Percentiles rank a stretch among this genome's conserved stretches.
phyloP scores from a whole-genome alignment of 1,140 invertebrate species.

The Oreohelix idahoensis region DNA sequence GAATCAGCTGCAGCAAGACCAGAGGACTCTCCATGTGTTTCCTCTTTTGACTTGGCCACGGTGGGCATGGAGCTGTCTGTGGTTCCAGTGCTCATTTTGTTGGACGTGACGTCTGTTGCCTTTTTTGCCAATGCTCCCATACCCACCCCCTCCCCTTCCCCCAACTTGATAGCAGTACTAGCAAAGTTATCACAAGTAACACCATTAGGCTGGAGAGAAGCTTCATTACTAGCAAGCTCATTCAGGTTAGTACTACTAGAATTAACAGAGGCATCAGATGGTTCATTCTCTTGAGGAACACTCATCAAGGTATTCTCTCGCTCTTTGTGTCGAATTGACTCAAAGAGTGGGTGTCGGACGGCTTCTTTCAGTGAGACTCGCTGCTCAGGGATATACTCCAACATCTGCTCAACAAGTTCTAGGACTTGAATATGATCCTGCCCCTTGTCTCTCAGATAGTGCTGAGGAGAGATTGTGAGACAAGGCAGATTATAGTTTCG shows the following conservation, averaged over 20 bases:
- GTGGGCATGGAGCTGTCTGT: background rate
- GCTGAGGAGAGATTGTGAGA: slow-evolving; percentile 77
- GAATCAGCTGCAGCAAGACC: slow-evolving; percentile 33
- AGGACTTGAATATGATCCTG: slow-evolving; percentile 94
- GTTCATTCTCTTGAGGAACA: background rate
- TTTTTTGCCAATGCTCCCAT: background rate
- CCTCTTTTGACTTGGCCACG: background rate
- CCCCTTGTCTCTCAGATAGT: slow-evolving; percentile 86
- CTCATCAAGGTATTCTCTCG: slow-evolving; percentile 37
- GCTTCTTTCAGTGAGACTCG: slow-evolving; percentile 92
- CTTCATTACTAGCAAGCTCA: slow-evolving; percentile 25
- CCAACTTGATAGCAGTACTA: background rate
- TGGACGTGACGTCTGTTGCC: background rate
- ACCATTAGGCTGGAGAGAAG: slow-evolving; percentile 8
- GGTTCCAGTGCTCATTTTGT: background rate
- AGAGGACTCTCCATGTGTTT: slow-evolving; percentile 15
- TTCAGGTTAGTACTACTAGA: slow-evolving; percentile 34
- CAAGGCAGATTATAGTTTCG: background rate
- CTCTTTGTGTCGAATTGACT: slow-evolving; percentile 39
- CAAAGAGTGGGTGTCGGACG: slow-evolving; percentile 92
- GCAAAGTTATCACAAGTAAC: background rate
- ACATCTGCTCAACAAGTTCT: slow-evolving; percentile 94
- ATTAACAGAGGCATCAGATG: background rate
- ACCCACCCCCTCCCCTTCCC: background rate
- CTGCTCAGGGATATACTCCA: slow-evolving; percentile 95